Conservation (phyloP, 2,797 vertebrate species). For the Heliangelus exortis region DNA sequence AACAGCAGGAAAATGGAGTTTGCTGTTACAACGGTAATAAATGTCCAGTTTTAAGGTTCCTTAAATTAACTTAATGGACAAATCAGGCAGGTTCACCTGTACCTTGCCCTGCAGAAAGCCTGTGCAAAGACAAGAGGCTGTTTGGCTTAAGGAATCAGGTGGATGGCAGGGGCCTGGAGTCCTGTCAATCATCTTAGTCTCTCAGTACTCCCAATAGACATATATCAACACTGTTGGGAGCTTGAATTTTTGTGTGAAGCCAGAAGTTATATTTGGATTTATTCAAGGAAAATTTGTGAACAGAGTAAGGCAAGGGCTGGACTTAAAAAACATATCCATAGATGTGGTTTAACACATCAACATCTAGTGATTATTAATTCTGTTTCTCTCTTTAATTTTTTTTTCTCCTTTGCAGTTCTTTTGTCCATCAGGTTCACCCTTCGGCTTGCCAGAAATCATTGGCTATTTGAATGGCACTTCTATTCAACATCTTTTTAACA, state of each 20-base stretch:
- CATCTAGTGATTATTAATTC: background rate
- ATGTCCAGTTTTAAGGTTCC: background rate
- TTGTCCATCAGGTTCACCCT: constrained; percentile 24
- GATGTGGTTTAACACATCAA: background rate
- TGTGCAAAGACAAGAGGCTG: background rate
- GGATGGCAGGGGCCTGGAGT: too few species aligned
- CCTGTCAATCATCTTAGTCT: fast-evolving
- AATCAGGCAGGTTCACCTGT: fast-evolving
- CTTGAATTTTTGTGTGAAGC: background rate
- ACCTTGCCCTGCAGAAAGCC: background rate
- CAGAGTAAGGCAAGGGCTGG: background rate
- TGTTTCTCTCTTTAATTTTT: background rate
- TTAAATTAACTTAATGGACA: background rate
- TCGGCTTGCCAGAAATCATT: constrained; percentile 64
- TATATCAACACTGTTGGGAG: background rate
- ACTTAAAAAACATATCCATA: background rate
- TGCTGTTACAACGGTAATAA: background rate
- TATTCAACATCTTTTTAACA: constrained; percentile 64
- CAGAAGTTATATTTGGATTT: background rate
- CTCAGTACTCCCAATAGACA: background rate
- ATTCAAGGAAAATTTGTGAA: background rate
- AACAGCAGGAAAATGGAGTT: background rate
- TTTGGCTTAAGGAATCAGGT: background rate
- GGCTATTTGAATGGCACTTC: constrained; percentile 63
- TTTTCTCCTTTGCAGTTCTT: constrained; percentile 8